Base-by-base conservation (phyloP, 1,140 invertebrate species). In the Drosophila pseudoananassae region DNA sequence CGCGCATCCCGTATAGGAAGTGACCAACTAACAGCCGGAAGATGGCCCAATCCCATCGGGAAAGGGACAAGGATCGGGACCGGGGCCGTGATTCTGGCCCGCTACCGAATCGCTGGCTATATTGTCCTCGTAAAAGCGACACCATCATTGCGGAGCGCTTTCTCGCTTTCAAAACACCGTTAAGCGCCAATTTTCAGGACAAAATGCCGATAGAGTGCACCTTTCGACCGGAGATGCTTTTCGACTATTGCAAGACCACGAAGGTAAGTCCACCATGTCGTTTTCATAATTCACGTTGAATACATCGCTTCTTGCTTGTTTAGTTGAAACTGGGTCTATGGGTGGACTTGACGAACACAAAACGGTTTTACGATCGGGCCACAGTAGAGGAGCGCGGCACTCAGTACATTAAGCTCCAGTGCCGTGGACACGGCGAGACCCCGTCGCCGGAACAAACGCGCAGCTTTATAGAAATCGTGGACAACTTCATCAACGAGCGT, bases 291-390 rank as follows among this genome's bases (percentile, higher is more conserved):
- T 12, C 14, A 23, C 27, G 5, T 43, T 43, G 4, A 3, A 33
- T 14, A 0, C 10, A 10, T 10, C 15, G 3, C 4, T 20, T 25
- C 31, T 52, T 10, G 20, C 9, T 4, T 17, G 20, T 52, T 53
- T 60, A 97, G 96, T 90, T 95, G 9, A 98, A 97, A 87, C 92
- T 99, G 50, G 98, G 98, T 1, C 92, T 99, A 14, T 98, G 98
- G 97, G 96, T 99, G 64, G 98, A 99, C 92, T 93, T 99, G 47
- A 99, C 98, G 4, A 98, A 99, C 90, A 99, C 99, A 4, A 94
- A 93, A 60, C 93, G 98, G 57, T 99, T 98, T 92, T 99, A 99
- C 91, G 93, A 98, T 70, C 96, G 95, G 66, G 90, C 93, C 15
- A 94, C 95, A 55, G 93, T 99, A 7, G 96, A 98, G 84, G 92